Conservation (phyloP, 2,888 invertebrate genomes). For the Acrobasis repandana region DNA sequence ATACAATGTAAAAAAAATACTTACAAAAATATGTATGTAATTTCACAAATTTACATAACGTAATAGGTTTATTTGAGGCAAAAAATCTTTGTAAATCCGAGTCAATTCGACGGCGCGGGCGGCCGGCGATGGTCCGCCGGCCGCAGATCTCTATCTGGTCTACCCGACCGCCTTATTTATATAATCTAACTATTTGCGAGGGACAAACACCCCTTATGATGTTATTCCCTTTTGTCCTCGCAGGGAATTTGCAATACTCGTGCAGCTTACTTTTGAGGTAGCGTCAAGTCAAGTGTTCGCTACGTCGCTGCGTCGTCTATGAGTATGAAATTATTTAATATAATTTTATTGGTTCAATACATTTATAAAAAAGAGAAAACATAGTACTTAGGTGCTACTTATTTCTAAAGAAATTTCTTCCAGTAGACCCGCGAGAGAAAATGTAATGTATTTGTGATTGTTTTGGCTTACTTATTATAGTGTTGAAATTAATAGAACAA, state of each 20-base stretch:
- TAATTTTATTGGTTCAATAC: no score
- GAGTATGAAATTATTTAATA: slow-evolving; percentile 14
- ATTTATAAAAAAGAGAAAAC: no score
- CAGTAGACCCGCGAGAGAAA: no score
- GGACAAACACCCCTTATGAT: slow-evolving; percentile 73
- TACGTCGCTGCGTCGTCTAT: no score
- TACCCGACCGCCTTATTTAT: slow-evolving; percentile 79
- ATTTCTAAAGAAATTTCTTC: no score
- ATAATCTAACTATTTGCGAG: slow-evolving; percentile 80
- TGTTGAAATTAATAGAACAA: no score
- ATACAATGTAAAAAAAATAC: no score
- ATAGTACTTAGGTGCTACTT: no score
- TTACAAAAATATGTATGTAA: neutral
- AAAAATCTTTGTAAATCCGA: slow-evolving; percentile 69
- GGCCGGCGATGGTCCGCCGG: slow-evolving; percentile 38
- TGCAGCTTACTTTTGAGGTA: neutral
- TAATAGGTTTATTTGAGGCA: slow-evolving; percentile 17
- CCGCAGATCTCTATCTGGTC: slow-evolving; percentile 75
- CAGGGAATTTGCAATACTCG: slow-evolving; percentile 29
- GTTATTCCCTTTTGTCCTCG: slow-evolving; percentile 47
- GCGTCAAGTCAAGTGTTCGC: no score
- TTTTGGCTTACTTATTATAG: no score
- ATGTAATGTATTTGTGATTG: neutral
- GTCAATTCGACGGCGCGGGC: slow-evolving; percentile 69
- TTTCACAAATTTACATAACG: slow-evolving; percentile 15